These are phyloP conservation scores for Ips typographus DNA, from an alignment of 1,140 invertebrate species.

Conservation along the genomic window DNA sequence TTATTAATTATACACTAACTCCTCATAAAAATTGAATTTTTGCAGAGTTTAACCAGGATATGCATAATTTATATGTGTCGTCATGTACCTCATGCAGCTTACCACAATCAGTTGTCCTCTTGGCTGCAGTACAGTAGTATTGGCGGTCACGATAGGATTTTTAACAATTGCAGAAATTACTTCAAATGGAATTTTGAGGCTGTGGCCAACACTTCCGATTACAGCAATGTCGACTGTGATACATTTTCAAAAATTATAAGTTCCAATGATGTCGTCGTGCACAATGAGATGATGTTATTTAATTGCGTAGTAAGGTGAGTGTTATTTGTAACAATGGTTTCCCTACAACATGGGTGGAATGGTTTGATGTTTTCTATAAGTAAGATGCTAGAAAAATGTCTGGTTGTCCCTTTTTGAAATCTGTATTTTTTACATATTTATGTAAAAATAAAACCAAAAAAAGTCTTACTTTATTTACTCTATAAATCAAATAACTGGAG, in stretches of 20 bases:
- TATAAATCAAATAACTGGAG: too few relatives aligned
- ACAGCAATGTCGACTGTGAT: conserved; percentile 79
- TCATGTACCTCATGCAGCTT: conserved; percentile 81
- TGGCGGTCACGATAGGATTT: conserved; percentile 77
- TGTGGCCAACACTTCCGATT: conserved; percentile 76
- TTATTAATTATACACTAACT: background rate
- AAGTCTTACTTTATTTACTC: too few relatives aligned
- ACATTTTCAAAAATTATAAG: conserved; percentile 75
- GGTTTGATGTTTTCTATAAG: background rate
- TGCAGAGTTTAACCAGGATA: conserved; percentile 75
- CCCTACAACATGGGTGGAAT: background rate
- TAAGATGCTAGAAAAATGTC: background rate
- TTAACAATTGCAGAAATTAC: conserved; percentile 78
- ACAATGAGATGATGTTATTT: conserved; percentile 85
- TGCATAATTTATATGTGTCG: conserved; percentile 87
- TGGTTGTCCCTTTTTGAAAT: too few relatives aligned
- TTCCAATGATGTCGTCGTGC: conserved; percentile 85
- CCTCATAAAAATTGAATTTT: conserved; percentile 24
- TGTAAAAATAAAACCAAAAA: too few relatives aligned
- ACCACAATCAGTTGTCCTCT: conserved; percentile 76
- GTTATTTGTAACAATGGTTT: background rate
- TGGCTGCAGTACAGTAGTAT: conserved; percentile 89
- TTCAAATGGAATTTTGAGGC: conserved; percentile 91
- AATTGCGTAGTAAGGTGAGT: conserved; percentile 64
- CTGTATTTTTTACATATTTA: too few relatives aligned